phyloP scores from a whole-genome alignment of 2,797 vertebrate genomes.

The Sylvilagus floridanus region DNA sequence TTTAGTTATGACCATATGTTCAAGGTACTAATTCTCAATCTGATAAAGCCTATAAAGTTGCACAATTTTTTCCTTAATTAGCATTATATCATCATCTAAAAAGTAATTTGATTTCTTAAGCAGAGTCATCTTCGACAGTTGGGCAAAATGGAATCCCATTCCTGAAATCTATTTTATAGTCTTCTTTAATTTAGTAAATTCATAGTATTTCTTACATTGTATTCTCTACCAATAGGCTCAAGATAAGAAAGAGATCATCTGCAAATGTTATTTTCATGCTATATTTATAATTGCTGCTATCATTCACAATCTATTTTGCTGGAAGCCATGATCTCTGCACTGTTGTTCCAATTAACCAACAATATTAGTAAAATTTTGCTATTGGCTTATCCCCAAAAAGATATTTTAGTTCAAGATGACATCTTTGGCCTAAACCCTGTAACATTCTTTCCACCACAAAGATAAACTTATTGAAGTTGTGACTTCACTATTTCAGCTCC shows the following conservation, averaged over 20 bases:
- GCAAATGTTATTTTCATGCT: neutral
- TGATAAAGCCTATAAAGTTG: neutral
- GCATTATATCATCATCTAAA: neutral
- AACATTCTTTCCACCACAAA: neutral
- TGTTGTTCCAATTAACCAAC: neutral
- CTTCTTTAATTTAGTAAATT: neutral
- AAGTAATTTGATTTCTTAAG: neutral
- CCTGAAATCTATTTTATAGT: neutral
- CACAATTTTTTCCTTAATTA: neutral
- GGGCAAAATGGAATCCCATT: neutral
- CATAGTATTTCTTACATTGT: neutral
- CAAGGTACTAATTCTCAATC: neutral
- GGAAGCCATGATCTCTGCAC: neutral
- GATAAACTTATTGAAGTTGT: neutral
- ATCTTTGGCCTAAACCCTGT: constrained; percentile 16
- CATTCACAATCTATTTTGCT: neutral
- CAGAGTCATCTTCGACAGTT: neutral
- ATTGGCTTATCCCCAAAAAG: neutral
- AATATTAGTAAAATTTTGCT: neutral
- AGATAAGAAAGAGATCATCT: neutral
- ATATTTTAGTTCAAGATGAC: neutral
- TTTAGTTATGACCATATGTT: neutral
- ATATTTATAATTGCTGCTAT: neutral
- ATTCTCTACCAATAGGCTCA: neutral
- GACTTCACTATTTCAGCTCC: constrained; percentile 18